Base-by-base conservation (phyloP, 2,888 invertebrate species). In the Villa cingulata region DNA sequence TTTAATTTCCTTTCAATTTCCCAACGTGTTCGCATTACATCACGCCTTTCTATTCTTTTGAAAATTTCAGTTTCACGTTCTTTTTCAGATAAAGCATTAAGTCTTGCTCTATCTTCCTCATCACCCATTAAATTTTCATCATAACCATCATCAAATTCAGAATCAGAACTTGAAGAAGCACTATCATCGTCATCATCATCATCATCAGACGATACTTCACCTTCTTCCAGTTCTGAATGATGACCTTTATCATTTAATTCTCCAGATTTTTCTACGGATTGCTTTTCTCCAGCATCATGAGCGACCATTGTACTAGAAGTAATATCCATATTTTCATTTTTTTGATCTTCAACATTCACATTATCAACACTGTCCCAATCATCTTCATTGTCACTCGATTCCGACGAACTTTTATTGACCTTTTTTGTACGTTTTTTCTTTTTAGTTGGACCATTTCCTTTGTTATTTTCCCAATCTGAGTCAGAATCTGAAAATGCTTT, bases 51-150 rank as follows among this genome's bases (percentile, higher is more conserved):
- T 44, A 95, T 91, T 45, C 97, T 79, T 65, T 95, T 92, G 67
- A 90, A 98, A 57, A 98, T 85, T 70, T 96, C 96, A 48, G 94
- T 91, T 71, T 98, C 97, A 39, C 97, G 74, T 63, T 97, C 96
- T 61, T 92, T 94, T 64, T 97, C 97, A 0, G 95, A 95, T 78
- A 97, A 83, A 52, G 85, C 82, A 14, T 90, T 91, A 40, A 97
- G 72, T 0, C 88, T 73, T 2, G 87, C 85, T 58, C 89, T 80
- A 72, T 97, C 97, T 56, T 91, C 95, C 51, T 89, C 94, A 66
- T 96, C 95, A 0, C 95, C 95, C 85, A 96, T 95, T 27, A 96
- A 76, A 63, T 96, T 88, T 54, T 96, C 95, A 64, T 95, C 96
- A 59, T 88, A 94, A 53, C 96, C 96, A 71, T 97, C 96, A 63